These are phyloP conservation scores for Drosophila falleni DNA, from an alignment of 2,888 invertebrate species.

Conservation along the genomic window DNA sequence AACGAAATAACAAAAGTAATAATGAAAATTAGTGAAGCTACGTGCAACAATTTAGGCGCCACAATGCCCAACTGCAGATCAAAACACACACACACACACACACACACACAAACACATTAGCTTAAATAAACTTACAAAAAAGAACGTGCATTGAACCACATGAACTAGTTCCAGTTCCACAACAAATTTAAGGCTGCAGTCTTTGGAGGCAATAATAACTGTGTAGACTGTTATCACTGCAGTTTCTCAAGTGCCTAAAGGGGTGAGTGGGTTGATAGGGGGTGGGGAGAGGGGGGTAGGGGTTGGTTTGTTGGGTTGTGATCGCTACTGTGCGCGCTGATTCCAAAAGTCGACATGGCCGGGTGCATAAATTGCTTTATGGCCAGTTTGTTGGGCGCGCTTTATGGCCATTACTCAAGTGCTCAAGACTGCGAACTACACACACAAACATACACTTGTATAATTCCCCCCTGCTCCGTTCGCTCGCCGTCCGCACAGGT, in stretches of 20 bases:
- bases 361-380: constrained; percentile 80
- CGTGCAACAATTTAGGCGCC: constrained; percentile 80
- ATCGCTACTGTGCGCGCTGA: constrained; percentile 74
- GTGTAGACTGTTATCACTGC: constrained; percentile 67
- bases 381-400: constrained; percentile 70
- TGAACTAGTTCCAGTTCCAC: constrained; percentile 40
- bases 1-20: constrained; percentile 60
- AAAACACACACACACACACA: constrained; percentile 5
- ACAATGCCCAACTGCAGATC: constrained; percentile 37
- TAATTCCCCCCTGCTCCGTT: too few species aligned
- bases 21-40: constrained; percentile 63
- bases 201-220: constrained; percentile 15
- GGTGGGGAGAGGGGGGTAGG: neutral
- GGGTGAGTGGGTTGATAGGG: neutral
- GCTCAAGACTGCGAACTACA: constrained; percentile 60
- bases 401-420: constrained; percentile 82
- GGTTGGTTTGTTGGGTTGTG: neutral
- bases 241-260: constrained; percentile 65
- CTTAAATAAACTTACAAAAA: constrained; percentile 61
- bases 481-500: constrained; percentile 45
- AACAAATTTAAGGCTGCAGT: constrained; percentile 6
- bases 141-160: constrained; percentile 43
- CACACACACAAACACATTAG: constrained; percentile 33
- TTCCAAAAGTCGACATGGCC: constrained; percentile 72
- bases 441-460: constrained; percentile 21